Evolutionary conservation across 1,140 invertebrate species (phyloP).

Genomic region (Saccostrea cuccullata): DNA sequence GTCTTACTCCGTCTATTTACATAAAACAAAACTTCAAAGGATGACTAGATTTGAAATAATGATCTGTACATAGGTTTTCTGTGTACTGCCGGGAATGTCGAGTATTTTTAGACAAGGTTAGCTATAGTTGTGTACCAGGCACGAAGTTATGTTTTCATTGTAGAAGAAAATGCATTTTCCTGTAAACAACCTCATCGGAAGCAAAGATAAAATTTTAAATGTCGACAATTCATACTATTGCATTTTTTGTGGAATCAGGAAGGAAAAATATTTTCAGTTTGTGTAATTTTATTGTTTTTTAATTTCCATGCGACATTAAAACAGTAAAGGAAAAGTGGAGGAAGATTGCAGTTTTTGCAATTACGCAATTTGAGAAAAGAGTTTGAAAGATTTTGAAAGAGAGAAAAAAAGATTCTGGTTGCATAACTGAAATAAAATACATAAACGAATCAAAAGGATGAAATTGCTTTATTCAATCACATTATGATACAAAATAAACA

Average conservation of each 20-base stretch:
- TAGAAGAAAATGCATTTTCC: slow-evolving; percentile 9
- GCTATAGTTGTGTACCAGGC: background rate
- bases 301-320: background rate
- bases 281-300: background rate
- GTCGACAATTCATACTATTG: background rate
- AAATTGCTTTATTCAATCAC: too few relatives aligned
- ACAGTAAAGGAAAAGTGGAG: background rate
- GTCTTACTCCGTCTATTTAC: slow-evolving; percentile 25
- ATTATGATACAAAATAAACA: too few relatives aligned
- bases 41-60: background rate
- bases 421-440: background rate
- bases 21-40: slow-evolving; percentile 36
- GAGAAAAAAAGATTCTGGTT: background rate
- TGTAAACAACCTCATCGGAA: slow-evolving; percentile 13
- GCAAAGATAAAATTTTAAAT: slow-evolving; percentile 2
- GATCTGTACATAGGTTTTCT: background rate
- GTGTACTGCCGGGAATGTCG: slow-evolving; percentile 3
- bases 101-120: slow-evolving; percentile 30
- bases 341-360: background rate
- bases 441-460: too few relatives aligned
- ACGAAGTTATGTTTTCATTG: background rate
- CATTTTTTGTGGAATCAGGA: background rate
- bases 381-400: background rate
- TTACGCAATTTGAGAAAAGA: background rate
- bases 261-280: background rate